These are phyloP conservation scores for Centrocercus urophasianus DNA, from an alignment of 2,113 vertebrate genomes.

Conservation along the genomic window DNA sequence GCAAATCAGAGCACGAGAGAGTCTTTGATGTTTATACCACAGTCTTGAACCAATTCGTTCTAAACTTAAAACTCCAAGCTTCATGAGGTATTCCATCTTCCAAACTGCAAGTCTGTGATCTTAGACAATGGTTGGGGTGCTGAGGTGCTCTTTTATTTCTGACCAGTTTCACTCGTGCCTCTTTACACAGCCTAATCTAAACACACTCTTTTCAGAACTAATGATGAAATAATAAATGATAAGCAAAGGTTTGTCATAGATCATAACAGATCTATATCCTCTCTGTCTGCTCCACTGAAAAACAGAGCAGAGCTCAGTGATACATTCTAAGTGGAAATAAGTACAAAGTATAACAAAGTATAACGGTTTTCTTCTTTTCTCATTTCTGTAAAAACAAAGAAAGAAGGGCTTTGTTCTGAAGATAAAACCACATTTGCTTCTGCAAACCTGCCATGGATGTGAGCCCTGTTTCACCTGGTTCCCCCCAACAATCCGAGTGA, in stretches of 20 bases:
- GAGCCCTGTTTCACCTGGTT: constrained; percentile 79
- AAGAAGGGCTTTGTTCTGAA: background rate
- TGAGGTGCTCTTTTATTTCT: background rate
- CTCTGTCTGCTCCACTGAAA: background rate
- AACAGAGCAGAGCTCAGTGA: background rate
- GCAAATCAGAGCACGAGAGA: background rate
- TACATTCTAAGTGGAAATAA: background rate
- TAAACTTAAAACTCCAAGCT: background rate
- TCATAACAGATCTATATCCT: background rate
- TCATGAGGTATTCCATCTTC: too few relatives aligned
- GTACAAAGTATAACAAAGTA: background rate
- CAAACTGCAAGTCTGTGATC: background rate
- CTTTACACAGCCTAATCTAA: background rate
- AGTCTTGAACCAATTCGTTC: background rate
- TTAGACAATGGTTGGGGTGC: background rate
- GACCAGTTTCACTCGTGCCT: background rate
- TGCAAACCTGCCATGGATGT: constrained; percentile 87
- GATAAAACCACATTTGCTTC: background rate
- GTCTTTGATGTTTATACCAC: too few relatives aligned
- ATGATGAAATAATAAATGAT: background rate
- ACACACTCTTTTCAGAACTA: background rate
- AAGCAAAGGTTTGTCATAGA: background rate
- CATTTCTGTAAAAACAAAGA: background rate
- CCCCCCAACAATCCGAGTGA: constrained; percentile 85
- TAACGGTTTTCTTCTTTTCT: background rate